Evolutionary conservation across 2,888 invertebrate species (phyloP).

Genomic region (Lasius platythorax): DNA sequence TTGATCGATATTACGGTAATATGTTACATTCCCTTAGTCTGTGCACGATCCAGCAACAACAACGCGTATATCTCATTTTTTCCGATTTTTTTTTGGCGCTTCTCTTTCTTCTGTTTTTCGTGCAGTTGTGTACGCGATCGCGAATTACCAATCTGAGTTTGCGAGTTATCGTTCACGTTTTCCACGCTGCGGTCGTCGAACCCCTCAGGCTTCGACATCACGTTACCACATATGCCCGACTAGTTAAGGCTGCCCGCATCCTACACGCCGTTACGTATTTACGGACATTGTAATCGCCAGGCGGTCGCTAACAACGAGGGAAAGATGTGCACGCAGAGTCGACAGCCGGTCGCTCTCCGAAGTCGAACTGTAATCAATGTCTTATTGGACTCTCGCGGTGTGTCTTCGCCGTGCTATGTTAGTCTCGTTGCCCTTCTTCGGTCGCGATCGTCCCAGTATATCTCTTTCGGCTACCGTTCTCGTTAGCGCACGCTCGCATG

Average conservation of each 20-base stretch:
- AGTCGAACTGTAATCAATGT: conserved; percentile 72
- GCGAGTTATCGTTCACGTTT: conserved; percentile 81
- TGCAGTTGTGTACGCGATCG: conserved; percentile 55
- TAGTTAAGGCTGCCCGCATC: conserved; percentile 73
- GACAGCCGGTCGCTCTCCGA: conserved; percentile 63
- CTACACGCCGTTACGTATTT: conserved; percentile 63
- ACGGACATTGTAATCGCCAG: conserved; percentile 73
- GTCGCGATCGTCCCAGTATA: conserved; percentile 48
- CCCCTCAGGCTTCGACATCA: conserved; percentile 63
- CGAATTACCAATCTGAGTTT: conserved; percentile 61
- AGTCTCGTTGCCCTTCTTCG: conserved; percentile 71
- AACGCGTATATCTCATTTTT: neutral
- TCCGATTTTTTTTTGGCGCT: neutral
- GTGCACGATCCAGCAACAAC: neutral
- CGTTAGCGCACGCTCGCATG: conserved; percentile 65
- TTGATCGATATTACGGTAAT: neutral
- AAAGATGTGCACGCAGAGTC: conserved; percentile 66
- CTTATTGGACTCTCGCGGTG: conserved; percentile 69
- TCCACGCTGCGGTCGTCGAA: conserved; percentile 76
- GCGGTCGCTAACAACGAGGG: conserved; percentile 55
- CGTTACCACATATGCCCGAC: conserved; percentile 75
- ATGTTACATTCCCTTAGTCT: neutral
- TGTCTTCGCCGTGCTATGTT: conserved; percentile 65
- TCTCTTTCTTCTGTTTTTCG: neutral
- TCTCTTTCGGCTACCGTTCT: conserved; percentile 75